Percentiles rank a stretch among this genome's conserved stretches.
Evolutionary conservation across 1,140 invertebrate species (phyloP).

Genomic region (Trichomalopsis sarcophagae): DNA sequence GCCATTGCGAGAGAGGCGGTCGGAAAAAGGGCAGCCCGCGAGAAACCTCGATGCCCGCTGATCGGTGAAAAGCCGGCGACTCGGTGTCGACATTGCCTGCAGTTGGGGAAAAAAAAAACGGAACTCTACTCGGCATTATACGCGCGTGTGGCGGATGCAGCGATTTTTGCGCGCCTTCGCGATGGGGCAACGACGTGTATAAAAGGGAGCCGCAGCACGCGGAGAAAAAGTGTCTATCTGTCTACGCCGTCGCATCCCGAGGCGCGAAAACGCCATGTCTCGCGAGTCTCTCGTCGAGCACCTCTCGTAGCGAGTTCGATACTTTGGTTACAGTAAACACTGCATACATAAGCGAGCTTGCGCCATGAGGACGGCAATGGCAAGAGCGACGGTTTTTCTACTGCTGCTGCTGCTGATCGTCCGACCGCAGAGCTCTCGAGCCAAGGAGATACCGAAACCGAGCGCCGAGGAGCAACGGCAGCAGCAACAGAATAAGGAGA

Average conservation of each 20-base stretch:
- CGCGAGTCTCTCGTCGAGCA: too few species aligned
- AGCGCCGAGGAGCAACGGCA: neutral
- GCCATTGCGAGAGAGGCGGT: neutral
- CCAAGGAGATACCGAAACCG: conserved; percentile 15
- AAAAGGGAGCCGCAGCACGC: neutral
- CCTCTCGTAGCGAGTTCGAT: neutral
- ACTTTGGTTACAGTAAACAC: too few species aligned
- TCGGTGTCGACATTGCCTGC: neutral
- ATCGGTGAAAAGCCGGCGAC: conserved; percentile 48
- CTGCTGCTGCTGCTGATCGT: neutral
- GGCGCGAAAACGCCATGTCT: neutral
- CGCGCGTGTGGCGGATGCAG: conserved; percentile 11
- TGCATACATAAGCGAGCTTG: too few species aligned
- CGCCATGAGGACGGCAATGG: neutral
- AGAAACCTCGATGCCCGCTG: conserved; percentile 54
- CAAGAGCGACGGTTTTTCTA: neutral
- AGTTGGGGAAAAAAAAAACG: neutral
- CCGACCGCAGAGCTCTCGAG: too few species aligned
- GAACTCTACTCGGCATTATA: neutral
- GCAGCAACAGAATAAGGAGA: conserved; percentile 18
- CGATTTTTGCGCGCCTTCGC: neutral
- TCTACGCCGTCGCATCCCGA: neutral
- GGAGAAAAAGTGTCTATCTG: too few species aligned
- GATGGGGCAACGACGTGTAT: conserved; percentile 11
- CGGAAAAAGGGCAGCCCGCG: conserved; percentile 11